A percentile compares a stretch with the other conserved stretches of the same genome.
Evolutionary conservation across 2,797 vertebrate genomes (phyloP).

Genomic region (Thripadectes ignobilis): DNA sequence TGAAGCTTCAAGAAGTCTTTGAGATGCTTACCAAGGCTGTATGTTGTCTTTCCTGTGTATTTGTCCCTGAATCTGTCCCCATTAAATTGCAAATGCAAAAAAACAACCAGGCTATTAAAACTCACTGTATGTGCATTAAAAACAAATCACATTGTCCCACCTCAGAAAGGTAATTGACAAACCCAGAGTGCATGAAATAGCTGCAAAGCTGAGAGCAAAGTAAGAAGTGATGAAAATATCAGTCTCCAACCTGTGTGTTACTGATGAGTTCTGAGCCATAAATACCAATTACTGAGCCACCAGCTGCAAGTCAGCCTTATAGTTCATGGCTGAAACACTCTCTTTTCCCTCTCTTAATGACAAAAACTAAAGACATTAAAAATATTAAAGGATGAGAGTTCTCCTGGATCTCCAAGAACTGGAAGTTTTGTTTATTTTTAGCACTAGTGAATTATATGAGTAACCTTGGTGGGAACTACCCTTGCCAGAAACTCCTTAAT

Average conservation of each 20-base stretch:
- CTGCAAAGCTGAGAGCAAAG: neutral
- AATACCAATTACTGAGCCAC: conserved; percentile 32
- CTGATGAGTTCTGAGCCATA: neutral
- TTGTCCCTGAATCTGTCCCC: conserved; percentile 14
- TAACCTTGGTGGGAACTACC: neutral
- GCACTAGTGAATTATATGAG: neutral
- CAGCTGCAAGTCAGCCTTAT: neutral
- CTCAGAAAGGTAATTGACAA: conserved; percentile 19
- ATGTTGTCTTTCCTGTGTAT: neutral
- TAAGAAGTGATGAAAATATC: conserved; percentile 36
- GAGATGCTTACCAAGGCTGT: neutral
- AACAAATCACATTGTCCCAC: neutral
- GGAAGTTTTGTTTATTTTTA: neutral
- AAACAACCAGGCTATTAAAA: neutral
- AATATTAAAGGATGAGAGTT: neutral
- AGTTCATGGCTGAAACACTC: neutral
- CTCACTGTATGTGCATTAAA: neutral
- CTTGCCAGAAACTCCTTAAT: neutral
- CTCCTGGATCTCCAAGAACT: neutral
- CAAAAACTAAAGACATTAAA: neutral
- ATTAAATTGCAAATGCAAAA: conserved; percentile 6
- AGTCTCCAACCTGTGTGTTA: neutral
- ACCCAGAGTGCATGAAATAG: conserved; percentile 40
- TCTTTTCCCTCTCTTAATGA: neutral
- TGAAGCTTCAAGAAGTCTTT: neutral